A percentile compares a stretch with the other conserved stretches of the same genome.
Conservation (phyloP, 2,888 invertebrate genomes). For the Macropis europaea region DNA sequence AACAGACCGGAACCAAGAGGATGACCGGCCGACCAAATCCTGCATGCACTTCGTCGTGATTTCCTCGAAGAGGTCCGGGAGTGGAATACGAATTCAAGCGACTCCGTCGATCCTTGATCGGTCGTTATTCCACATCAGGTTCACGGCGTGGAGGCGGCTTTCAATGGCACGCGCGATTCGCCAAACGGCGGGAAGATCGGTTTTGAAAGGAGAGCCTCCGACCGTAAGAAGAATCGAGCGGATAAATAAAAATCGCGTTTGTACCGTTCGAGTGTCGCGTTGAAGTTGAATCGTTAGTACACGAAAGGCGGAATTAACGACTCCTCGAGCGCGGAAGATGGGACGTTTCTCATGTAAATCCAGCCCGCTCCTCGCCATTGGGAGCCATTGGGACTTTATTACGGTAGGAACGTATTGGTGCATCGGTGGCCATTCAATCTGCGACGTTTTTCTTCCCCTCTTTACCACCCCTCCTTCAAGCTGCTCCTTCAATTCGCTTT, state of each 20-base stretch:
- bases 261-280: conserved; percentile 17
- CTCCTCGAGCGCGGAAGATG: conserved; percentile 28
- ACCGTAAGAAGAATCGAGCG: background rate
- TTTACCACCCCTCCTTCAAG: background rate
- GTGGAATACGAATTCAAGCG: conserved; percentile 24
- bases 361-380: conserved; percentile 20
- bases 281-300: conserved; percentile 39
- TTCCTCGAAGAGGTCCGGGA: conserved; percentile 38
- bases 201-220: background rate
- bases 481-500: no score
- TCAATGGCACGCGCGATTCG: conserved; percentile 12
- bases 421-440: background rate
- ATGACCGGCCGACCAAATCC: conserved; percentile 67
- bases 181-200: background rate
- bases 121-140: conserved; percentile 20
- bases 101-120: background rate
- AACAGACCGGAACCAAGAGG: conserved; percentile 79
- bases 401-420: conserved; percentile 1
- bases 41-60: conserved; percentile 42
- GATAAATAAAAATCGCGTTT: conserved; percentile 41
- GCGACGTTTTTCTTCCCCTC: background rate
- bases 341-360: conserved; percentile 55
- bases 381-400: conserved; percentile 3
- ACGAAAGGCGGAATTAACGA: conserved; percentile 30
- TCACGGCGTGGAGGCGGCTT: conserved; percentile 26